Conservation (phyloP, 1,140 invertebrate genomes). For the Archegozetes longisetosus region DNA sequence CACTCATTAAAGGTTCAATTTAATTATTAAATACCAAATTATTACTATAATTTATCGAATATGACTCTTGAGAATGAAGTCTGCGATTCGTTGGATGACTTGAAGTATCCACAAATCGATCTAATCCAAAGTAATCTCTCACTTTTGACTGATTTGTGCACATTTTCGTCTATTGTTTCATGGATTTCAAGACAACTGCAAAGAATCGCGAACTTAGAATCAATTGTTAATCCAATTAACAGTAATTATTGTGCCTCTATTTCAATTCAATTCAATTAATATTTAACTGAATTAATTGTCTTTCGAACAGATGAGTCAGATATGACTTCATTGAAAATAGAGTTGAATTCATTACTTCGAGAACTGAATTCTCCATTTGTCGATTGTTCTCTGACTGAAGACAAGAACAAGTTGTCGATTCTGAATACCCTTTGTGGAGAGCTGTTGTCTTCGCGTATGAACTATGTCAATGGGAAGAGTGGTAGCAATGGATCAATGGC, state of each 20-base stretch:
- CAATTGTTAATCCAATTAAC: constrained; percentile 4
- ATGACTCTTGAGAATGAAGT: not conserved
- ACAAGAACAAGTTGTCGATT: not conserved
- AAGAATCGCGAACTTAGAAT: constrained; percentile 2
- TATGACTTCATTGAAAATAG: constrained; percentile 9
- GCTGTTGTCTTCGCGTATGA: constrained; percentile 1
- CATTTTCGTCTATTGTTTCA: not conserved
- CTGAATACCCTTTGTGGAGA: constrained; percentile 13
- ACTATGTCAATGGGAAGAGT: constrained; percentile 1
- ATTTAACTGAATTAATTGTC: not conserved
- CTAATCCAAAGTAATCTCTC: not conserved
- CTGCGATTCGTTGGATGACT: not conserved
- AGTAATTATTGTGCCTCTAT: not conserved
- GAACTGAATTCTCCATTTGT: constrained; percentile 11
- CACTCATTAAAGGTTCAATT: no score
- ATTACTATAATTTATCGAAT: no score
- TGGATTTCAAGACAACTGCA: constrained; percentile 11
- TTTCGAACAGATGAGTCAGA: constrained; percentile 8
- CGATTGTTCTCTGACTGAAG: not conserved
- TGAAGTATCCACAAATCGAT: not conserved
- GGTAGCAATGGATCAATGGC: not conserved
- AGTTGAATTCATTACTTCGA: constrained; percentile 8
- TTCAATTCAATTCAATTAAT: not conserved
- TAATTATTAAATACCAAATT: no score
- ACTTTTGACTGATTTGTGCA: not conserved